These are phyloP conservation scores for Chaetoderma sp. DNA, from an alignment of 2,888 invertebrate species.

Conservation along the genomic window DNA sequence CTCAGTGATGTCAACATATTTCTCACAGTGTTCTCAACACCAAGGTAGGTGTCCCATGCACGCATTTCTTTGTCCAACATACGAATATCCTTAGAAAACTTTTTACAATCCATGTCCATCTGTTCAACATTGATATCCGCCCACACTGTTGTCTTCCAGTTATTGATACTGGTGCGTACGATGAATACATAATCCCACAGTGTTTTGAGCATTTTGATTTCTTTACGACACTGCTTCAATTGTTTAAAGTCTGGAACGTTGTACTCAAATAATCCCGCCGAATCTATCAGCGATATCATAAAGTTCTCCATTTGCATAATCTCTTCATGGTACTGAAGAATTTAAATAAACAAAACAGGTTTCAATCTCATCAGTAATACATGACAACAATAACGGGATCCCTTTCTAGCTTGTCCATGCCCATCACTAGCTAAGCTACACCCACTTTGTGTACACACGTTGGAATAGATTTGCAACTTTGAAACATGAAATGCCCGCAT, in stretches of 20 bases:
- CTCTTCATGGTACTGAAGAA: constrained; percentile 80
- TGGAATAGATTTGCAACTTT: too few relatives aligned
- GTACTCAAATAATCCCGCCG: constrained; percentile 94
- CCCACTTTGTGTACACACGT: too few relatives aligned
- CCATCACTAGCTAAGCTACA: too few relatives aligned
- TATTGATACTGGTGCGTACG: constrained; percentile 90
- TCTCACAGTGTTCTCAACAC: constrained; percentile 91
- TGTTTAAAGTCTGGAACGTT: constrained; percentile 94
- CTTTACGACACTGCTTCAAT: constrained; percentile 90
- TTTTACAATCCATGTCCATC: constrained; percentile 98
- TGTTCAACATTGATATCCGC: constrained; percentile 96
- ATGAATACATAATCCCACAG: constrained; percentile 95
- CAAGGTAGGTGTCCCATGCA: constrained; percentile 90
- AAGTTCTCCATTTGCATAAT: constrained; percentile 85
- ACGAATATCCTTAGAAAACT: constrained; percentile 83
- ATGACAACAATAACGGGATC: background rate
- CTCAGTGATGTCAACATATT: constrained; percentile 95
- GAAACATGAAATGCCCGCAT: too few relatives aligned
- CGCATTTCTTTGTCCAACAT: constrained; percentile 95
- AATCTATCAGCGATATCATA: constrained; percentile 87
- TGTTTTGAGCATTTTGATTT: constrained; percentile 82
- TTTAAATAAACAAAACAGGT: background rate
- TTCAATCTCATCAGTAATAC: background rate
- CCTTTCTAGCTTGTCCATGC: background rate
- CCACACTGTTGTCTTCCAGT: constrained; percentile 98